Evolutionary conservation across 2,113 vertebrate genomes (phyloP), one percentile per base, ranked within the genome.

Genomic region (Phylloscopus trochilus): DNA sequence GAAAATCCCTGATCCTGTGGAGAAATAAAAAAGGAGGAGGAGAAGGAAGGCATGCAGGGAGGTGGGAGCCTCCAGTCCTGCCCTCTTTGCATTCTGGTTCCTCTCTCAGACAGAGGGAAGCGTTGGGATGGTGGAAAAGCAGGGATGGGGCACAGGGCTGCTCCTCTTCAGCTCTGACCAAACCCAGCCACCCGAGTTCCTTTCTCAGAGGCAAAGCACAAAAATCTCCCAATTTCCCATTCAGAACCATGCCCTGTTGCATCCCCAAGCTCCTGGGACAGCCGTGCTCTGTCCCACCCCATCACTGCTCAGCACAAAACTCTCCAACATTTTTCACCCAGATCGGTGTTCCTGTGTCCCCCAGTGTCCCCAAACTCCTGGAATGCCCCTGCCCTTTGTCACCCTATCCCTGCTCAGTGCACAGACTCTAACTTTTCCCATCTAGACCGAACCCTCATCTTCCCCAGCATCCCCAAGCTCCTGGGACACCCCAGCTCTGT

Each of bases 61-160:
- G 1, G 2, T 67, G 68, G 52, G 62, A 70, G 7, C 30, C 33
- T 79, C 1, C 3, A 62, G 60, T 33, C 23, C 18, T 14, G 59
- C 22, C 30, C 46, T 70, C 56, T 53, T 15, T 28, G 37, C 24
- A 2, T 9, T 20, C 47, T 47, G 47, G 30, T 43, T 80, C 39
- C 53, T 60, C 55, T 55, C 30, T 39, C 60, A 0, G 2, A 17
- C 12, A 35, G 41, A 10, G 28, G 51, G 60, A 55, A 79, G 12
- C 14, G 2, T 1, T 28, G 72, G 37, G 47, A 11, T 39, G 72
- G 11, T 18, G 67, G 22, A 78, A 15, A 41, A 75, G 7, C 30
- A 58, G 56, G 17, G 49, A 49, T 0, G 2, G 63, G 8, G 12
- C 39, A 44, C 0, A 2, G 63, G 8, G 14, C 39, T 11, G 3